Base-by-base conservation (phyloP, 2,113 vertebrate species). In the Brachypodius melanocephalos region DNA sequence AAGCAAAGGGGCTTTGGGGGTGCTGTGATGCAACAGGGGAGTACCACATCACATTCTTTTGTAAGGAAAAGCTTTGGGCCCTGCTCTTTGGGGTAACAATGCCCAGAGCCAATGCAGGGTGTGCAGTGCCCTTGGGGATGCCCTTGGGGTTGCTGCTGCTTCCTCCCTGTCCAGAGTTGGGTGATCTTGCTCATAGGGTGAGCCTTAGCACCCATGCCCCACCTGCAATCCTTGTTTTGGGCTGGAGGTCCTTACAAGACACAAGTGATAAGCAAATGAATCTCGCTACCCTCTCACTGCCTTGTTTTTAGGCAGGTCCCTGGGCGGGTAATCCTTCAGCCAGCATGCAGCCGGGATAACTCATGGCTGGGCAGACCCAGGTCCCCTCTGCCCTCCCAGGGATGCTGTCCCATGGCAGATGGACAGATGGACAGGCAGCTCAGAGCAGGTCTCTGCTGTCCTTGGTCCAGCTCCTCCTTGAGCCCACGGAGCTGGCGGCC, bases 401-500 rank as follows among this genome's bases (percentile, higher is more conserved):
- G 93, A 84, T 81, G 93, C 91, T 49, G 74, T 57, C 71, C 88
- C 2, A 1, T 8, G 38, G 36, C 88, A 55, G 88, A 76, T 4
- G 48, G 78, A 67, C 88, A 58, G 88, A 75, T 7, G 77, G 87
- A 48, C 5, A 14, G 62, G 62, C 66, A 6, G 58, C 82, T 81
- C 0, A 2, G 63, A 57, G 76, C 5, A 4, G 82, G 83, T 55
- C 1, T 1, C 68, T 71, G 91, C 67, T 86, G 57, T 67, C 57
- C 94, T 40, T 63, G 93, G 91, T 90, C 88, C 95, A 96, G 73
- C 87, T 96, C 1, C 94, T 97, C 93, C 87, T 88, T 1, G 29
- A 84, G 85, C 84, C 57, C 0, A 36, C 2, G 40, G 92, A 92
- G 82, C 85, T 61, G 62, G 85, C 54, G 17, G 85, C 95, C 18